A percentile compares a stretch with the other conserved stretches of the same genome.
These are phyloP conservation scores for Pseudococcus viburni DNA, from an alignment of 2,888 invertebrate species.

Conservation along the genomic window DNA sequence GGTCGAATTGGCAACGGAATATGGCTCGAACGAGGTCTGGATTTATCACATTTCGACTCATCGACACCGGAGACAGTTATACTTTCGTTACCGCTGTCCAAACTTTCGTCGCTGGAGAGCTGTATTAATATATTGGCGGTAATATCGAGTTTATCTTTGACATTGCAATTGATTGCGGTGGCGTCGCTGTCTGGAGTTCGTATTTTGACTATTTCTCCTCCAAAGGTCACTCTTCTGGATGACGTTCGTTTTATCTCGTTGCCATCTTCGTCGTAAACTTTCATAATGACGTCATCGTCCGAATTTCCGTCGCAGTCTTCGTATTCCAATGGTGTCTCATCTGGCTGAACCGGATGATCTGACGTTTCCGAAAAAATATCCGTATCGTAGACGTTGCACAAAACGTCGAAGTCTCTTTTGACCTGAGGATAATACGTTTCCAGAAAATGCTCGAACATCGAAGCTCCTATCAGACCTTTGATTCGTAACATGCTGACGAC, in stretches of 20 bases:
- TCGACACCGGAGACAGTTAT: background rate
- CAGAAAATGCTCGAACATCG: constrained; percentile 75
- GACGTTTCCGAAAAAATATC: constrained; percentile 67
- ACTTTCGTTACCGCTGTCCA: constrained; percentile 59
- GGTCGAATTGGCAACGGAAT: constrained; percentile 69
- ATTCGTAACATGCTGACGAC: constrained; percentile 81
- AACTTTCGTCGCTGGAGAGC: constrained; percentile 69
- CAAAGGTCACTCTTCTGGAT: constrained; percentile 82
- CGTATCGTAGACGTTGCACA: constrained; percentile 76
- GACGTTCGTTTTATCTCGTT: constrained; percentile 73
- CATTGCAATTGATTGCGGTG: constrained; percentile 67
- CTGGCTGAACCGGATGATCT: constrained; percentile 68
- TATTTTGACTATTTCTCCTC: constrained; percentile 89
- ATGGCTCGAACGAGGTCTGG: constrained; percentile 68
- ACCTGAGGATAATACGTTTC: constrained; percentile 72
- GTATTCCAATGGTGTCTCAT: constrained; percentile 71
- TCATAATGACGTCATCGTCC: constrained; percentile 65
- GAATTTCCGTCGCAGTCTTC: constrained; percentile 75
- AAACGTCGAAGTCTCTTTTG: constrained; percentile 75
- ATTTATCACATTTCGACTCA: constrained; percentile 28
- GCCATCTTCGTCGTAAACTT: constrained; percentile 67
- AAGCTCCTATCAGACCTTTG: constrained; percentile 77
- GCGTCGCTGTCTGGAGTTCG: constrained; percentile 81
- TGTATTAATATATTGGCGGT: constrained; percentile 69
- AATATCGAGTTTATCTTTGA: constrained; percentile 71